Percentiles rank a stretch among this genome's conserved stretches.
These are phyloP conservation scores for Grammomys dolichurus DNA, from an alignment of 2,113 vertebrate genomes.

Conservation along the genomic window DNA sequence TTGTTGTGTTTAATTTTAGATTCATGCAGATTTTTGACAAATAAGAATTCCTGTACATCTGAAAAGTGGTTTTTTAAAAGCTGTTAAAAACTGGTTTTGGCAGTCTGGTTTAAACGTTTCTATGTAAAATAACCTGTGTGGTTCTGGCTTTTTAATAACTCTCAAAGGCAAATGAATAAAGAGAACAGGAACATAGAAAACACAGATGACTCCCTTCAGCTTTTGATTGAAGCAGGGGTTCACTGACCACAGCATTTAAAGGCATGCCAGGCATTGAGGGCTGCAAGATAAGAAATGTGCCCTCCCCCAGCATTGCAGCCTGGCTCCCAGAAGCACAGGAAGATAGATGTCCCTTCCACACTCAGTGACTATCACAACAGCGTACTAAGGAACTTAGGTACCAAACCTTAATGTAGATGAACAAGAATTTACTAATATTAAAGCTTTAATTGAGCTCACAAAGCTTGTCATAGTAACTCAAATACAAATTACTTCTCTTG, in stretches of 20 bases:
- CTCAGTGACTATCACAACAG: not conserved
- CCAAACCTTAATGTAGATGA: conserved; percentile 41
- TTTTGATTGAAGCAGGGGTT: conserved; percentile 43
- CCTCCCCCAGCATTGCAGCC: no score
- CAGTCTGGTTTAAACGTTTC: conserved; percentile 68
- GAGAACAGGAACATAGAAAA: not conserved
- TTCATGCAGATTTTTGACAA: conserved; percentile 79
- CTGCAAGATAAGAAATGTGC: no score
- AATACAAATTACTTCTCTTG: conserved; percentile 51
- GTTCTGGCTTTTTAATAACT: conserved; percentile 61
- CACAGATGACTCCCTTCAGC: not conserved
- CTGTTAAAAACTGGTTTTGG: conserved; percentile 50
- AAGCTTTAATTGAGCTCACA: conserved; percentile 46
- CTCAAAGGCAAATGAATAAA: conserved; percentile 48
- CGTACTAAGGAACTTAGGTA: not conserved
- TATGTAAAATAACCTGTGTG: conserved; percentile 61
- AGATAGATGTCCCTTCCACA: not conserved
- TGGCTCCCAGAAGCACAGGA: not conserved
- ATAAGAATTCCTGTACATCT: conserved; percentile 72
- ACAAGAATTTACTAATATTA: conserved; percentile 15
- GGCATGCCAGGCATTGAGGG: not conserved
- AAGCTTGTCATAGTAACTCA: conserved; percentile 43
- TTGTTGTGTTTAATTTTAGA: conserved; percentile 82
- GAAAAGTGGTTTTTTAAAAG: conserved; percentile 68
- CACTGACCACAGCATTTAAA: not conserved